Percentiles rank a stretch among this genome's conserved stretches.
Conservation (phyloP, 2,888 invertebrate genomes). For the Epinotia brunnichana region DNA sequence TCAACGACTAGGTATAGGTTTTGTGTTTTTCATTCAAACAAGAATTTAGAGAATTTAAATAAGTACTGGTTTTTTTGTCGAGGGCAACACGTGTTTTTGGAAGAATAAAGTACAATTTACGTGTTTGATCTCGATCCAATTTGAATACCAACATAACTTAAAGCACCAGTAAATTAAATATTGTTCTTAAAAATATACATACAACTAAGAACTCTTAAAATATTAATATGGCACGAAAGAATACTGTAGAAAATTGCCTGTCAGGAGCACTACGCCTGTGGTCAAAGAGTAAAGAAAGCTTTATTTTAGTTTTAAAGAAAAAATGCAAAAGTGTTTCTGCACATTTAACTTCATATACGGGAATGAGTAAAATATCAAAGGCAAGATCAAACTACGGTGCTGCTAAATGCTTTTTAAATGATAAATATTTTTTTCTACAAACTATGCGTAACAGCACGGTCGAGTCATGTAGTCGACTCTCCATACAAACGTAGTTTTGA, state of each 20-base stretch:
- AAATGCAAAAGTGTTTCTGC: conserved; percentile 51
- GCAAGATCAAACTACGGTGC: background rate
- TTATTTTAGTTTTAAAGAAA: conserved; percentile 50
- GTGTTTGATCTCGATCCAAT: no score
- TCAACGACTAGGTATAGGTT: no score
- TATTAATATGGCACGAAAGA: conserved; percentile 47
- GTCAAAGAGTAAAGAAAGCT: conserved; percentile 69
- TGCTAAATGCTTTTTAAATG: background rate
- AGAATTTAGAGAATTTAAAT: no score
- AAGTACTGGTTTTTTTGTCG: no score
- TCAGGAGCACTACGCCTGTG: conserved; percentile 67
- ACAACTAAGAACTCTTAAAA: conserved; percentile 11
- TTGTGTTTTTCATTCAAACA: no score
- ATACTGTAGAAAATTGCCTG: conserved; percentile 75
- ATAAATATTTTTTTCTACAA: background rate
- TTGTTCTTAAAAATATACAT: conserved; percentile 13
- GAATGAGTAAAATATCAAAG: conserved; percentile 22
- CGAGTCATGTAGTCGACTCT: no score
- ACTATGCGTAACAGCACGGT: no score
- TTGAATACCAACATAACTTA: no score
- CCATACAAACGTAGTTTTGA: no score
- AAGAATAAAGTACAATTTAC: no score
- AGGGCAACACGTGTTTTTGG: no score
- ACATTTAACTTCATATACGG: conserved; percentile 30
- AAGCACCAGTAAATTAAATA: background rate